Conservation (phyloP, 2,888 invertebrate genomes). For the Sipha maydis region DNA sequence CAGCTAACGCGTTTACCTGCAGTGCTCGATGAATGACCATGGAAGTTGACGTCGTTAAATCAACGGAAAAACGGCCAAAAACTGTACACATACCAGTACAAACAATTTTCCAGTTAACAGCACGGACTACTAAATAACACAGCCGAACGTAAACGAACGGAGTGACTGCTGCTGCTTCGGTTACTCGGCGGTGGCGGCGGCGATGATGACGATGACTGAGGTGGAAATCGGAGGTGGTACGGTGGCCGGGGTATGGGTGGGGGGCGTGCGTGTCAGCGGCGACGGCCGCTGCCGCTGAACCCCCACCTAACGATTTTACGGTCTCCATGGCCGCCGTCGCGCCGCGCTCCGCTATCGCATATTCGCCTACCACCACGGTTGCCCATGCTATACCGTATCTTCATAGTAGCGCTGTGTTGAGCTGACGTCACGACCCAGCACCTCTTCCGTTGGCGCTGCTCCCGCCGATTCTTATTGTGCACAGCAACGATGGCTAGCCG, state of each 20-base stretch:
- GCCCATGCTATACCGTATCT: no score
- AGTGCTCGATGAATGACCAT: conserved; percentile 62
- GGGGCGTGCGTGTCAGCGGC: neutral
- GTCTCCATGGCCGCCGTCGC: conserved; percentile 49
- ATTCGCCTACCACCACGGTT: neutral
- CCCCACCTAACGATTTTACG: conserved; percentile 61
- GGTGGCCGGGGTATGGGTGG: neutral
- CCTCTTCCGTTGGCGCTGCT: neutral
- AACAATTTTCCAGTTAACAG: conserved; percentile 54
- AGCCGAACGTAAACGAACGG: neutral
- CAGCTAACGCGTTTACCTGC: conserved; percentile 38
- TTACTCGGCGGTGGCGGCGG: neutral
- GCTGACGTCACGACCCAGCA: conserved; percentile 46
- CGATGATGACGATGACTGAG: neutral
- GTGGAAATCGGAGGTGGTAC: neutral
- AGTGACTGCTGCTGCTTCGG: neutral
- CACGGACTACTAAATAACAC: conserved; percentile 48
- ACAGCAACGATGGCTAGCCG: neutral
- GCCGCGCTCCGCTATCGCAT: conserved; percentile 36
- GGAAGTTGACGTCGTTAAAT: conserved; percentile 60
- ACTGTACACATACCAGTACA: conserved; percentile 59
- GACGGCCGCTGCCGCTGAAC: neutral
- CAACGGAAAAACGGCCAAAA: conserved; percentile 59
- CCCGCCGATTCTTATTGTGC: neutral
- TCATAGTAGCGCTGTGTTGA: neutral